phyloP scores from a whole-genome alignment of 2,113 vertebrate genomes.

The Elephantulus edwardii region DNA sequence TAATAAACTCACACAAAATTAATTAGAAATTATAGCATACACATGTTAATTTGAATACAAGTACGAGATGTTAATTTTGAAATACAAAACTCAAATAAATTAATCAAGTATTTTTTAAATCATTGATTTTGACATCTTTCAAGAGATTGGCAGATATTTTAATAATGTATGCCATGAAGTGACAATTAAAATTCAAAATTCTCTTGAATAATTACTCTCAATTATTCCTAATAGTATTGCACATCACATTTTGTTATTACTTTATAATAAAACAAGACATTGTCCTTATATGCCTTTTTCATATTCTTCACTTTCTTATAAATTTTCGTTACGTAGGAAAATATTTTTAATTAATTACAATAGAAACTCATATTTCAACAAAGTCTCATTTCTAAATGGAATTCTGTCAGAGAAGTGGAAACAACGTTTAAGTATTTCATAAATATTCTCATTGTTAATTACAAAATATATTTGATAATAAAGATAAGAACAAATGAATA shows the following conservation, averaged over 20 bases:
- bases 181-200: slow-evolving; percentile 71
- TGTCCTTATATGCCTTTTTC: slow-evolving; percentile 12
- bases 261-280: slow-evolving; percentile 50
- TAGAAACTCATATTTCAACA: neutral
- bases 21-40: slow-evolving; percentile 6
- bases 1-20: slow-evolving; percentile 6
- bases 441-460: neutral
- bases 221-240: slow-evolving; percentile 48
- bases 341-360: neutral
- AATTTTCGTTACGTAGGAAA: slow-evolving; percentile 22
- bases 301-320: neutral
- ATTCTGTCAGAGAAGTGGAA: slow-evolving; percentile 8
- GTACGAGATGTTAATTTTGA: slow-evolving; percentile 24
- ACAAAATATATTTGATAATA: neutral
- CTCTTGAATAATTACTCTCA: slow-evolving; percentile 64
- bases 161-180: slow-evolving; percentile 60
- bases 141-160: slow-evolving; percentile 72
- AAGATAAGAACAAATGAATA: neutral
- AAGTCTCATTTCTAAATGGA: neutral
- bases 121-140: slow-evolving; percentile 63
- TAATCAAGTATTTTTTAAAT: slow-evolving; percentile 51
- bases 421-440: neutral
- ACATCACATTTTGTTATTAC: slow-evolving; percentile 53
- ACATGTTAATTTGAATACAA: neutral
- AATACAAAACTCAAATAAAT: slow-evolving; percentile 36